These are phyloP conservation scores for Coleophora deauratella DNA, from an alignment of 2,888 invertebrate genomes.

Conservation along the genomic window DNA sequence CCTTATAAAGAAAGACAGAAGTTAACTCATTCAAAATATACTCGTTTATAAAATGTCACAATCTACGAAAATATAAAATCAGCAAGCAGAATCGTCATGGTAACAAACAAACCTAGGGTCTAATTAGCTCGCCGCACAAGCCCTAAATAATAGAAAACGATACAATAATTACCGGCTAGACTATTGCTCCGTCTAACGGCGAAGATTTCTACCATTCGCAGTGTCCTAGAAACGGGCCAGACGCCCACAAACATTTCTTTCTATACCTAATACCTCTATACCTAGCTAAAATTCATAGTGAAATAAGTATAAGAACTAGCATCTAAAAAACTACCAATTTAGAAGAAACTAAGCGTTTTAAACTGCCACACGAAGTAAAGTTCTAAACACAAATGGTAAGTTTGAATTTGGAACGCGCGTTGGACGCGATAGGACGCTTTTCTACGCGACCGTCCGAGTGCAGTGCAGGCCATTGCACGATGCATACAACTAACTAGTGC, in stretches of 20 bases:
- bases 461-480: slow-evolving; percentile 73
- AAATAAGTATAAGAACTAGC: slow-evolving; percentile 70
- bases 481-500: slow-evolving; percentile 72
- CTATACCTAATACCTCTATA: slow-evolving; percentile 60
- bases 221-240: slow-evolving; percentile 63
- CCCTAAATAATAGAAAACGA: too few relatives aligned
- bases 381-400: slow-evolving; percentile 11
- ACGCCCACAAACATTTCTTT: slow-evolving; percentile 70
- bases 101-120: too few relatives aligned
- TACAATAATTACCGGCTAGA: slow-evolving; percentile 11
- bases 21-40: too few relatives aligned
- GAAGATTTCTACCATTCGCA: slow-evolving; percentile 64
- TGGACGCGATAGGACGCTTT: slow-evolving; percentile 33
- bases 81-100: too few relatives aligned
- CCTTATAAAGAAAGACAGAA: too few relatives aligned
- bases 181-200: slow-evolving; percentile 14
- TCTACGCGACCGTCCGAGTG: slow-evolving; percentile 28
- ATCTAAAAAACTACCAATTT: slow-evolving; percentile 50
- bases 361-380: too few relatives aligned
- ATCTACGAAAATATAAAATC: too few relatives aligned
- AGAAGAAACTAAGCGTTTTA: background rate
- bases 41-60: too few relatives aligned
- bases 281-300: slow-evolving; percentile 71
- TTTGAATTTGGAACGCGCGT: slow-evolving; percentile 17
- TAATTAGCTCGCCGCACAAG: too few relatives aligned